Base-by-base conservation (phyloP, 1,140 invertebrate genomes). In the Ooceraea biroi region DNA sequence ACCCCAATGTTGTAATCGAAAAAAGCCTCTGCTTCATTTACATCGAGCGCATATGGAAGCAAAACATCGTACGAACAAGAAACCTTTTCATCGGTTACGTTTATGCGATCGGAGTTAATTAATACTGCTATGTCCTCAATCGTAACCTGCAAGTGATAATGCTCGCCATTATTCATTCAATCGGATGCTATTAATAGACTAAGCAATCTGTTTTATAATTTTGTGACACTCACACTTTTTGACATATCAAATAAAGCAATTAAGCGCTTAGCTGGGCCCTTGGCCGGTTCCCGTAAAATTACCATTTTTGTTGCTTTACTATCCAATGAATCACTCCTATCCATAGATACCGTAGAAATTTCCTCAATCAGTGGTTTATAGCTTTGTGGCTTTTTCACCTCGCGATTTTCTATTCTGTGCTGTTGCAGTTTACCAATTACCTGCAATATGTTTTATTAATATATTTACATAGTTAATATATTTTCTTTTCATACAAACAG, bases 81-180 rank as follows among this genome's bases (percentile, higher is more conserved):
- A 86, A 94, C 93, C 57, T 95, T 95, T 57, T 94, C 88, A 27
- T 95, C 95, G 86, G 96, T 95, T 58, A 97, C 91, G 22, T 97
- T 89, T 76, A 98, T 95, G 83, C 97, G 94, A 94, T 97, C 97
- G 88, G 97, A 96, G 1, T 96, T 96, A 66, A 97, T 89, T 90
- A 97, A 95, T 61, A 97, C 92, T 19, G 91, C 95, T 11, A 97
- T 85, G 85, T 96, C 96, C 68, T 95, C 93, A 0, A 94, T 94
- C 48, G 94, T 95, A 91, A 95, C 93, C 96, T 97, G 90, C 58
- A 92, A 93, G 89, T 84, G 91, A 36, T 19, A 44, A 44, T 30
- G 14, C 5, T 12, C 12, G 27, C 60, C 8, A 19, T 52, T 77
- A 82, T 10, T 52, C 44, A 10, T 55, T 66, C 36, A 41, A 48